Evolutionary conservation across 2,113 vertebrate species (phyloP).

Genomic region (Bujurquina vittata): DNA sequence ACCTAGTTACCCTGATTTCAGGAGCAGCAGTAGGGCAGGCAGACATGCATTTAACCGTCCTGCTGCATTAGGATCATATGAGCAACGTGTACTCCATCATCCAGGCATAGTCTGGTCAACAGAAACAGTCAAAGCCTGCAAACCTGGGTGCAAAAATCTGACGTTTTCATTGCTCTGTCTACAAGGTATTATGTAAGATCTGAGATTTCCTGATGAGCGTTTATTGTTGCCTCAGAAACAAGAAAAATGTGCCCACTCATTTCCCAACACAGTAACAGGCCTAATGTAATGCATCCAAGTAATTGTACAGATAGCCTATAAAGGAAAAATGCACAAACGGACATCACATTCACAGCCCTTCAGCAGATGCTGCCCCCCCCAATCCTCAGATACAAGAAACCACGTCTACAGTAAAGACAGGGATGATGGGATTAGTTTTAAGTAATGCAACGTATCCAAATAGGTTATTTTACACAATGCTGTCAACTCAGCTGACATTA

Average conservation of each 20-base stretch:
- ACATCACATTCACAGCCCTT: slow-evolving; percentile 39
- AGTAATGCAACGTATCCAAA: slow-evolving; percentile 35
- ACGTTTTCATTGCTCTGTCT: slow-evolving; percentile 26
- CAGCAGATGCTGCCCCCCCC: slow-evolving; percentile 34
- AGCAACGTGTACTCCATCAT: not conserved
- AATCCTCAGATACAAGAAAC: slow-evolving; percentile 63
- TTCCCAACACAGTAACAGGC: slow-evolving; percentile 35
- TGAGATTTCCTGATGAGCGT: slow-evolving; percentile 63
- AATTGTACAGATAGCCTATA: not conserved
- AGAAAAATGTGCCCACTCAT: slow-evolving; percentile 55
- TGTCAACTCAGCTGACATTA: slow-evolving; percentile 39
- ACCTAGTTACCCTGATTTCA: slow-evolving; percentile 49
- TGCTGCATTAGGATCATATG: slow-evolving; percentile 6
- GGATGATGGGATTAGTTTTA: slow-evolving; percentile 50
- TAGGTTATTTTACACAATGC: slow-evolving; percentile 47
- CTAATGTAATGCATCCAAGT: not conserved
- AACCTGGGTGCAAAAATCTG: not conserved
- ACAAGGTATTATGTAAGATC: slow-evolving; percentile 60
- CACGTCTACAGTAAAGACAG: slow-evolving; percentile 34
- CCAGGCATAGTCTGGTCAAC: not conserved
- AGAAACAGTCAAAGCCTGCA: not conserved
- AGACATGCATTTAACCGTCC: slow-evolving; percentile 20
- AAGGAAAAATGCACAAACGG: not conserved
- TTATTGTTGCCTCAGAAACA: slow-evolving; percentile 71
- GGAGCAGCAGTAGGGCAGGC: slow-evolving; percentile 29